phyloP scores from a whole-genome alignment of 2,888 invertebrate species.

The Doris montereyensis region DNA sequence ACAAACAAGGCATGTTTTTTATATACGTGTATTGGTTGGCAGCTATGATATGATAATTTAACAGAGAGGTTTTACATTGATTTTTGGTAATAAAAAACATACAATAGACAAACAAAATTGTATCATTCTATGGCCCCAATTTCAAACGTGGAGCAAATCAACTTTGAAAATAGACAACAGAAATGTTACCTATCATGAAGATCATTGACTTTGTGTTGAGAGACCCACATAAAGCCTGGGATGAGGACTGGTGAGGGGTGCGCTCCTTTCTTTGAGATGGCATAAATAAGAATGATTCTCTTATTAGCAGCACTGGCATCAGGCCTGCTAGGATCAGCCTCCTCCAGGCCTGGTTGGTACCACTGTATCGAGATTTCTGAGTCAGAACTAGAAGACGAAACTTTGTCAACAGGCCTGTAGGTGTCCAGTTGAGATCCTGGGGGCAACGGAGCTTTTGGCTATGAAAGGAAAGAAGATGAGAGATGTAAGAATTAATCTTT shows the following conservation, averaged over 20 bases:
- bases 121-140: too few relatives aligned
- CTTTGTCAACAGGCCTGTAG: slow-evolving; percentile 51
- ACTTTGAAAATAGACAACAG: too few relatives aligned
- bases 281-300: slow-evolving; percentile 59
- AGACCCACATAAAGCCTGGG: slow-evolving; percentile 58
- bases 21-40: too few relatives aligned
- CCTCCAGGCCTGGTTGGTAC: slow-evolving; percentile 64
- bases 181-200: slow-evolving; percentile 68
- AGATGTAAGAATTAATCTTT: too few relatives aligned
- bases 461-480: neutral
- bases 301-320: slow-evolving; percentile 54
- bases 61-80: too few relatives aligned
- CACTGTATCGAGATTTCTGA: slow-evolving; percentile 67
- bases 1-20: too few relatives aligned
- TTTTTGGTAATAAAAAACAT: too few relatives aligned
- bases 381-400: slow-evolving; percentile 51
- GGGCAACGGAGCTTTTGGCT: slow-evolving; percentile 46
- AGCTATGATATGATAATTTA: too few relatives aligned
- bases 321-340: slow-evolving; percentile 51
- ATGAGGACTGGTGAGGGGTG: slow-evolving; percentile 22
- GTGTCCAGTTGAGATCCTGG: slow-evolving; percentile 52
- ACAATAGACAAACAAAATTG: too few relatives aligned
- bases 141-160: too few relatives aligned
- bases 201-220: slow-evolving; percentile 59
- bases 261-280: slow-evolving; percentile 50